Evolutionary conservation across 2,797 vertebrate species (phyloP).

Genomic region (Sebastes hubbsi): DNA sequence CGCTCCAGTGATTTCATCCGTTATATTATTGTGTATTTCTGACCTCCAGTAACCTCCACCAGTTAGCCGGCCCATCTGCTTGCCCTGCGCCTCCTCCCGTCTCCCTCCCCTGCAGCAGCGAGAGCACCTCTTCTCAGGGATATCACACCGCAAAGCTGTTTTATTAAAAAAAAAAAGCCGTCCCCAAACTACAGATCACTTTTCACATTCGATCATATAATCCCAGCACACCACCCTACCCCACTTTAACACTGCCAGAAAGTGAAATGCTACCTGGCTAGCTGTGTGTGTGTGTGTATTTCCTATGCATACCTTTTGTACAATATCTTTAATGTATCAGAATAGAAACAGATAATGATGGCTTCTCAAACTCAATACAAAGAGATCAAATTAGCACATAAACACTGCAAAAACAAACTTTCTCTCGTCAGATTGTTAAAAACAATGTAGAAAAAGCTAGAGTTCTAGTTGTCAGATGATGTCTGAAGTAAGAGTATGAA

Average conservation of each 20-base stretch:
- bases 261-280: constrained; percentile 61
- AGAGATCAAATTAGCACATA: constrained; percentile 9
- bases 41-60: constrained; percentile 53
- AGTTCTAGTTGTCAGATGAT: not conserved
- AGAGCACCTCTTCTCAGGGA: constrained; percentile 81
- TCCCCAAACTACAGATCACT: constrained; percentile 71
- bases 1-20: not conserved
- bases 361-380: constrained; percentile 6
- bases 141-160: constrained; percentile 80
- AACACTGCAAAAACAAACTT: not conserved
- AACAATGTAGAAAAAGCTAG: not conserved
- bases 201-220: constrained; percentile 79
- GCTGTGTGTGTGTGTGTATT: constrained; percentile 17
- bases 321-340: not conserved
- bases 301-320: not conserved
- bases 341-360: not conserved
- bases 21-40: constrained; percentile 4
- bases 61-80: constrained; percentile 10
- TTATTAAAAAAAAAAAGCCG: constrained; percentile 72
- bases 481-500: constrained; percentile 2
- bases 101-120: constrained; percentile 44
- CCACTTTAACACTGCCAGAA: constrained; percentile 61
- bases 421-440: not conserved
- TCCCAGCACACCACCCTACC: constrained; percentile 65
- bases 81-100: not conserved